Conservation (phyloP, 2,888 invertebrate species). For the Tipula vernalis region DNA sequence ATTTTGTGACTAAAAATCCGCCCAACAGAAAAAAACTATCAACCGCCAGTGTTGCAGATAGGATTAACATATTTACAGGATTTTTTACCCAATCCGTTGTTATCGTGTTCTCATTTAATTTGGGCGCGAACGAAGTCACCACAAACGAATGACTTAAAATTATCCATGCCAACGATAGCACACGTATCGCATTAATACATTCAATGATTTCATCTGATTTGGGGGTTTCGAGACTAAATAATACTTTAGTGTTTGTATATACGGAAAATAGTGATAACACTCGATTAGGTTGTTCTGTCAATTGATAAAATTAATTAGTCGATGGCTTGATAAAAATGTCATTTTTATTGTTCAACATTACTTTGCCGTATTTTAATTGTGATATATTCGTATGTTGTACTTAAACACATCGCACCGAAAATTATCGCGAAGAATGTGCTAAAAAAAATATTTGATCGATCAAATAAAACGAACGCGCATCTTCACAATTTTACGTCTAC, state of each 20-base stretch:
- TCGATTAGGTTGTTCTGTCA: slow-evolving; percentile 15
- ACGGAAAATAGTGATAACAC: slow-evolving; percentile 20
- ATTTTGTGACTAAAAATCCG: slow-evolving; percentile 38
- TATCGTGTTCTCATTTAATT: slow-evolving; percentile 20
- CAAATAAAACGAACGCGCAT: too few relatives aligned
- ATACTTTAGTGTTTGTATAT: slow-evolving; percentile 22
- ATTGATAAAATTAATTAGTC: slow-evolving; percentile 14
- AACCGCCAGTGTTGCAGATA: slow-evolving; percentile 38
- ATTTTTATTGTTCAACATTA: not conserved
- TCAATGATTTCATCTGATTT: slow-evolving; percentile 20
- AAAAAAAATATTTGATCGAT: not conserved
- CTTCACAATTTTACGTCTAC: not conserved
- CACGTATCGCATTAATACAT: slow-evolving; percentile 26
- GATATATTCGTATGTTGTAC: not conserved
- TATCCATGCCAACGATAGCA: slow-evolving; percentile 27
- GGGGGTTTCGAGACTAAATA: slow-evolving; percentile 17
- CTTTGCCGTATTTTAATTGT: not conserved
- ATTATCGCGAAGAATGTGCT: not conserved
- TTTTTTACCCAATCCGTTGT: not conserved
- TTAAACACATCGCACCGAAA: not conserved
- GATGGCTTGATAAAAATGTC: not conserved
- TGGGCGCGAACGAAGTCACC: slow-evolving; percentile 7
- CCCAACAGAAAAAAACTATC: slow-evolving; percentile 49
- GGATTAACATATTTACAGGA: slow-evolving; percentile 16
- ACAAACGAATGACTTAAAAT: slow-evolving; percentile 21